Evolutionary conservation across 2,113 vertebrate species (phyloP).

Genomic region (Psettodes erumei): DNA sequence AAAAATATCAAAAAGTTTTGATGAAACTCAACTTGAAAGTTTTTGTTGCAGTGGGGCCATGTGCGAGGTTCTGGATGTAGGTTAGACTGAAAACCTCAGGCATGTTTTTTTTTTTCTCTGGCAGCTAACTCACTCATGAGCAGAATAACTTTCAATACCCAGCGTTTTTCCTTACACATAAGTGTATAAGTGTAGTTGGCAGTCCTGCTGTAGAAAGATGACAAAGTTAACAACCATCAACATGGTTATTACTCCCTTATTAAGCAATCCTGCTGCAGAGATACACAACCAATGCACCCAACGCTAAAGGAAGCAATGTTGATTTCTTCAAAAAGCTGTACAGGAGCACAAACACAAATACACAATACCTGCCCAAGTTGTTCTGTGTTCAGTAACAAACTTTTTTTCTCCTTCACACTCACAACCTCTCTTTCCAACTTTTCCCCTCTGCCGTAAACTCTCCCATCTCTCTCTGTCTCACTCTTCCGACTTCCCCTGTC

Average conservation of each 20-base stretch:
- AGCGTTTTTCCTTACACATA: neutral
- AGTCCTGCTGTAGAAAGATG: constrained; percentile 2
- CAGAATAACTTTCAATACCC: neutral
- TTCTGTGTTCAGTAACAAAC: neutral
- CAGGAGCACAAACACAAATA: constrained; percentile 10
- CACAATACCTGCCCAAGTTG: neutral
- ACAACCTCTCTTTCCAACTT: neutral
- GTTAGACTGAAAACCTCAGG: no score
- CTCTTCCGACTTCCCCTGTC: constrained; percentile 8
- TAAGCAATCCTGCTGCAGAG: constrained; percentile 17
- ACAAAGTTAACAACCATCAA: constrained; percentile 34
- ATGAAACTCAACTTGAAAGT: constrained; percentile 25
- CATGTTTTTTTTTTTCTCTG: neutral
- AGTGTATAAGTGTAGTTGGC: constrained; percentile 12
- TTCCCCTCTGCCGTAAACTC: neutral
- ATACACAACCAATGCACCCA: constrained; percentile 21
- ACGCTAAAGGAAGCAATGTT: constrained; percentile 15
- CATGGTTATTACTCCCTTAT: constrained; percentile 36
- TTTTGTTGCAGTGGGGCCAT: neutral
- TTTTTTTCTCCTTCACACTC: neutral
- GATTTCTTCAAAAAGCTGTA: constrained; percentile 14
- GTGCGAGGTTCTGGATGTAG: neutral
- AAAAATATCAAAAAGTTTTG: constrained; percentile 15
- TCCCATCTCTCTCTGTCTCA: neutral
- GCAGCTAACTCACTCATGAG: constrained; percentile 7